Percentiles rank a stretch among this genome's conserved stretches.
phyloP scores from a whole-genome alignment of 2,797 vertebrate species.

The Intellagama lesueurii region DNA sequence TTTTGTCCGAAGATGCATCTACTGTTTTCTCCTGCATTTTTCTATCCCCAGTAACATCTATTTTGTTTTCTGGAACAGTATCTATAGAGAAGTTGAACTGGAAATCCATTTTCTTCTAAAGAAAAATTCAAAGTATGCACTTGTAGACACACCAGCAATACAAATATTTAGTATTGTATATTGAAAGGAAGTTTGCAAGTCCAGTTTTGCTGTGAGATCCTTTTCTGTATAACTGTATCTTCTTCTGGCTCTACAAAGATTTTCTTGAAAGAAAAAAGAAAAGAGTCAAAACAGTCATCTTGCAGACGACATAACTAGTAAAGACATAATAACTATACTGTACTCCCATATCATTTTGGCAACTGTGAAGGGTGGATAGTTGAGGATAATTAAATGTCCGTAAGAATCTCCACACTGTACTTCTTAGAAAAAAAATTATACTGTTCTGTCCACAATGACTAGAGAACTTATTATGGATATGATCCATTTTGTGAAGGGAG shows the following conservation, averaged over 20 bases:
- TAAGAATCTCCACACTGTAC: background rate
- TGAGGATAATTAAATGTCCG: background rate
- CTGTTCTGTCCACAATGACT: background rate
- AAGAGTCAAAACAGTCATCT: background rate
- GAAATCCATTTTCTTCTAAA: slow-evolving; percentile 71
- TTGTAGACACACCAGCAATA: background rate
- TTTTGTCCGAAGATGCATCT: slow-evolving; percentile 9
- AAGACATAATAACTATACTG: background rate
- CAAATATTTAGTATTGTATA: background rate
- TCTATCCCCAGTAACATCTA: background rate
- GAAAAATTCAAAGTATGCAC: background rate
- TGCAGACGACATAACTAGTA: background rate
- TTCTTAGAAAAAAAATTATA: background rate
- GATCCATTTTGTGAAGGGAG: background rate
- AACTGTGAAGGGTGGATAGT: background rate
- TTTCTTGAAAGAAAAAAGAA: slow-evolving; percentile 8
- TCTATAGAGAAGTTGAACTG: slow-evolving; percentile 77
- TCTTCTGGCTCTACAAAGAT: background rate
- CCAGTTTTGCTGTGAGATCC: background rate
- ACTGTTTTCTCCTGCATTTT: slow-evolving; percentile 16
- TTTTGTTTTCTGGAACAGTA: slow-evolving; percentile 49
- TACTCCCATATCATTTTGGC: background rate
- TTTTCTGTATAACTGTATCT: rapidly evolving
- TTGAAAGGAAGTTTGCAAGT: background rate
- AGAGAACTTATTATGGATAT: background rate